A percentile compares a stretch with the other conserved stretches of the same genome.
phyloP scores from a whole-genome alignment of 2,113 vertebrate genomes.

The Dicrurus megarhynchus region DNA sequence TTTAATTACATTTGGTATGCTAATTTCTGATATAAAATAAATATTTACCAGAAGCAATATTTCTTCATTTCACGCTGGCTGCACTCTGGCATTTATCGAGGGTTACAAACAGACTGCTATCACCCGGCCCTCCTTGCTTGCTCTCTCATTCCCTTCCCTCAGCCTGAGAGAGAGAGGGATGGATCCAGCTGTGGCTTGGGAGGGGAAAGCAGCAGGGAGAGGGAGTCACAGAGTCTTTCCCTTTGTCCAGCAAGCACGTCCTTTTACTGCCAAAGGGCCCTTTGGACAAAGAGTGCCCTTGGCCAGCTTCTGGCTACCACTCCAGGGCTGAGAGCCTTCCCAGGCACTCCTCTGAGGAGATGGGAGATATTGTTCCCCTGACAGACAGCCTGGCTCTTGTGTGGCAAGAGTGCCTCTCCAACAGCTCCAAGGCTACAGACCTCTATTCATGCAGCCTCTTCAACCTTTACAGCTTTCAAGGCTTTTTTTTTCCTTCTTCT shows the following conservation, averaged over 20 bases:
- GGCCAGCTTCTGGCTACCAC: background rate
- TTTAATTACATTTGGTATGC: slow-evolving; percentile 88
- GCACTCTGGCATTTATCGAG: slow-evolving; percentile 73
- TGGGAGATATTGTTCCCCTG: background rate
- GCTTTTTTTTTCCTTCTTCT: background rate
- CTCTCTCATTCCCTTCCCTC: background rate
- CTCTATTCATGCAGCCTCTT: background rate
- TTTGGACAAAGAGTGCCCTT: background rate
- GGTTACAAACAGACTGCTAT: slow-evolving; percentile 67
- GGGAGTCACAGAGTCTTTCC: background rate
- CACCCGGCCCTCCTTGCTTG: background rate
- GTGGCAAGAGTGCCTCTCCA: background rate
- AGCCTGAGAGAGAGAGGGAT: background rate
- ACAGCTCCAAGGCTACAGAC: background rate
- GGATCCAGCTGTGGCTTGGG: background rate
- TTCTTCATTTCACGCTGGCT: slow-evolving; percentile 83
- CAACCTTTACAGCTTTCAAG: background rate
- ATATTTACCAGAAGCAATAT: slow-evolving; percentile 82
- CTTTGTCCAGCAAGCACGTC: accelerated
- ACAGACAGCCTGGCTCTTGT: background rate
- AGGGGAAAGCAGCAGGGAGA: background rate
- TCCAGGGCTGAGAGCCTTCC: background rate
- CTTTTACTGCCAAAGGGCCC: background rate
- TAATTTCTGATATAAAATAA: slow-evolving; percentile 87
- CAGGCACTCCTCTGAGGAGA: accelerated